A percentile compares a stretch with the other conserved stretches of the same genome.
phyloP scores from a whole-genome alignment of 1,140 invertebrate genomes.

The Drosophila quadrilineata region DNA sequence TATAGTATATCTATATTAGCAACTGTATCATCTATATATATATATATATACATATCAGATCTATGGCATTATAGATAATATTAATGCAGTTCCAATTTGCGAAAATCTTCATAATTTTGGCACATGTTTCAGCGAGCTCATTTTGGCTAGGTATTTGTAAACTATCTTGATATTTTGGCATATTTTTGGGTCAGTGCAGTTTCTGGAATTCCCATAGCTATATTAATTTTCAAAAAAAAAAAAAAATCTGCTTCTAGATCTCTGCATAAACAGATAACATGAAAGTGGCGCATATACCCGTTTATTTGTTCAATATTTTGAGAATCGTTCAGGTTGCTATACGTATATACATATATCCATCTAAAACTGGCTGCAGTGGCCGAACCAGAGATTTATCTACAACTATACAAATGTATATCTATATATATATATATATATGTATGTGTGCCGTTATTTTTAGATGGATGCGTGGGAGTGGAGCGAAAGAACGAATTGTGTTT shows the following conservation, averaged over 20 bases:
- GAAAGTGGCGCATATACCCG: slow-evolving; percentile 28
- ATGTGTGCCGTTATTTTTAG: slow-evolving; percentile 60
- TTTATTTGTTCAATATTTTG: slow-evolving; percentile 37
- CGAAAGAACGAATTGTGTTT: slow-evolving; percentile 32
- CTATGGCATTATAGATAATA: too few relatives aligned
- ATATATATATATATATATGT: slow-evolving; percentile 8
- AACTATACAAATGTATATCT: slow-evolving; percentile 5
- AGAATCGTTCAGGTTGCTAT: slow-evolving; percentile 41
- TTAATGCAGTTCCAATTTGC: too few relatives aligned
- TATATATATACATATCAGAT: too few relatives aligned
- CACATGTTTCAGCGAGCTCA: too few relatives aligned
- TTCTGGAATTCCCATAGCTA: neutral
- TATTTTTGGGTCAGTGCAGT: neutral
- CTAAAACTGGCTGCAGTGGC: slow-evolving; percentile 46
- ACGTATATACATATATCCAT: slow-evolving; percentile 30
- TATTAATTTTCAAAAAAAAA: too few relatives aligned
- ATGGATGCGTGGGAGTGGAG: slow-evolving; percentile 54
- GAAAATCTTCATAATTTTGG: too few relatives aligned
- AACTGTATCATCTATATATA: too few relatives aligned
- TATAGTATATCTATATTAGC: too few relatives aligned
- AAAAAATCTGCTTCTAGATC: too few relatives aligned
- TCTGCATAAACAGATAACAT: slow-evolving; percentile 35
- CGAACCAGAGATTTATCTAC: slow-evolving; percentile 35
- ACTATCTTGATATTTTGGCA: neutral
- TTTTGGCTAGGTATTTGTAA: neutral